These are phyloP conservation scores for Mastomys coucha DNA, from an alignment of 2,113 vertebrate genomes.

Conservation along the genomic window DNA sequence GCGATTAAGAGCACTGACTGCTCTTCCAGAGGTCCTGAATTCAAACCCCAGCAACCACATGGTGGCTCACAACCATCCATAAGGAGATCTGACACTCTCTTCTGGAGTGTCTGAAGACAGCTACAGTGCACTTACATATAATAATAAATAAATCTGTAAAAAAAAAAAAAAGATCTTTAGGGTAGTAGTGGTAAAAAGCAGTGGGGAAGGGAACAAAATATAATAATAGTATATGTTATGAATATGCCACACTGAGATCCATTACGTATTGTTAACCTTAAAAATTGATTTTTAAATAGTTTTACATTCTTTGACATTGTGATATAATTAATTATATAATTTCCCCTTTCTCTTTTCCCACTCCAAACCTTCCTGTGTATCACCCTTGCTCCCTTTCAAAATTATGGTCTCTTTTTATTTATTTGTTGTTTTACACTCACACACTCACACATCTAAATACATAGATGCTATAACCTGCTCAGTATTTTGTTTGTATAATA, in stretches of 20 bases:
- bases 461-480: neutral
- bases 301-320: neutral
- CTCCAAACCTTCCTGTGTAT: neutral
- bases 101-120: too few species aligned
- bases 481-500: neutral
- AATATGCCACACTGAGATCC: neutral
- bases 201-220: neutral
- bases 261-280: neutral
- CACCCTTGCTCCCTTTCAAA: neutral
- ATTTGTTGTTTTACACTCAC: neutral
- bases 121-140: too few species aligned
- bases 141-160: too few species aligned
- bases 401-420: neutral
- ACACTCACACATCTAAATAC: neutral
- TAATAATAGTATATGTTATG: neutral
- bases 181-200: neutral
- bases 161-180: slow-evolving; percentile 16
- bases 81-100: too few species aligned
- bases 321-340: neutral
- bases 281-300: neutral
- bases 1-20: too few species aligned
- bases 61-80: too few species aligned
- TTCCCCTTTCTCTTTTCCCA: neutral
- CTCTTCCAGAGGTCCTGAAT: too few species aligned
- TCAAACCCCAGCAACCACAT: too few species aligned